phyloP scores from a whole-genome alignment of 35 echinoderm and acorn worm genomes.

The Anneissia japonica region DNA sequence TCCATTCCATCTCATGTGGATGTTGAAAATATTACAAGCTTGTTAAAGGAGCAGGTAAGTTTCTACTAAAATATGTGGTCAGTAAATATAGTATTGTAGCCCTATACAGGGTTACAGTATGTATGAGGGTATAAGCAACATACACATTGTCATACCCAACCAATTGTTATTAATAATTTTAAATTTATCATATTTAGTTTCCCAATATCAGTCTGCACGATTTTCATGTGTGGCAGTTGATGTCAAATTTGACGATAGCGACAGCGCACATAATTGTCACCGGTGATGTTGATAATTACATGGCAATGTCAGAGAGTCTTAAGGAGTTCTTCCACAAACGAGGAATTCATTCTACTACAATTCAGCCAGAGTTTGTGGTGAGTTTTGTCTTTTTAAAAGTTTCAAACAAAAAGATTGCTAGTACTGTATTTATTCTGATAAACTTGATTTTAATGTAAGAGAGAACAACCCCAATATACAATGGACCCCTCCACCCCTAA shows the following conservation, averaged over 20 bases:
- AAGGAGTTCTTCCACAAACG: constrained; percentile 77
- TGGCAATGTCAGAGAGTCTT: constrained; percentile 29
- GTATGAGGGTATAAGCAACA: too few relatives aligned
- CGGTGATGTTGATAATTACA: constrained; percentile 42
- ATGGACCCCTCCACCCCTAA: too few relatives aligned
- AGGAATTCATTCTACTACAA: constrained; percentile 88
- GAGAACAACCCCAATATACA: too few relatives aligned
- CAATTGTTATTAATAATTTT: too few relatives aligned
- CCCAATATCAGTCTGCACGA: constrained; percentile 71
- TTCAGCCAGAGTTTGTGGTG: constrained; percentile 85
- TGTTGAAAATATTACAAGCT: constrained; percentile 29
- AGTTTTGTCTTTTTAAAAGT: too few relatives aligned
- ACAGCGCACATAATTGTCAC: constrained; percentile 69
- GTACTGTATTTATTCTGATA: too few relatives aligned
- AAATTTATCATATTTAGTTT: constrained; percentile 43
- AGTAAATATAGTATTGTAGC: too few relatives aligned
- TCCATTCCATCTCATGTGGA: constrained; percentile 66
- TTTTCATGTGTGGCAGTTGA: constrained; percentile 84
- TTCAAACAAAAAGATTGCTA: too few relatives aligned
- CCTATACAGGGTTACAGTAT: too few relatives aligned
- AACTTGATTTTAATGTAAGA: too few relatives aligned
- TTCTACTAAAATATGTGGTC: not conserved
- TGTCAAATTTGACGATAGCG: constrained; percentile 64
- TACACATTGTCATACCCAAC: too few relatives aligned
- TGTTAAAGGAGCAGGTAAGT: not conserved